These are phyloP conservation scores for Cavia porcellus DNA, from an alignment of 2,113 vertebrate genomes.

Conservation along the genomic window DNA sequence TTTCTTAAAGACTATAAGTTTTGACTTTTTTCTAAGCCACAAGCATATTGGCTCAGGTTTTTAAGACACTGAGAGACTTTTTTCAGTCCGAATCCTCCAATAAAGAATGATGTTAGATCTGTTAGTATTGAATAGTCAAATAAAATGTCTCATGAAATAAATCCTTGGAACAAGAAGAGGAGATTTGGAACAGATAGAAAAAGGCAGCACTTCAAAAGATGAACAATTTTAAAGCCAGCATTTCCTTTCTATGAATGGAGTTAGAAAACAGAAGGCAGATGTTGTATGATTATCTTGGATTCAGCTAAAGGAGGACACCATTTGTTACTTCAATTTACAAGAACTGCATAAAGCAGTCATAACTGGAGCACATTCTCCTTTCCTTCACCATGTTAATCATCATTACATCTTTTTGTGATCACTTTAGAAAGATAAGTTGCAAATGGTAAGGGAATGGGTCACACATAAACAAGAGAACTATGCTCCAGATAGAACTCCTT, in stretches of 20 bases:
- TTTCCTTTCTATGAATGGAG: neutral
- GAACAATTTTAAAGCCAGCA: conserved; percentile 16
- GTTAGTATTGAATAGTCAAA: neutral
- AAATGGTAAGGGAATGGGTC: conserved; percentile 18
- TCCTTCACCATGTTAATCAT: conserved; percentile 31
- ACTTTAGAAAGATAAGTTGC: conserved; percentile 27
- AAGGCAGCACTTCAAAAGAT: conserved; percentile 17
- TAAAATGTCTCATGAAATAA: neutral
- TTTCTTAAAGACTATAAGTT: neutral
- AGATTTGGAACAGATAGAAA: neutral
- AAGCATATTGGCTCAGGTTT: neutral
- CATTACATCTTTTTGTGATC: conserved; percentile 43
- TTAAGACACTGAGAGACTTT: neutral
- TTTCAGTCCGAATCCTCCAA: neutral
- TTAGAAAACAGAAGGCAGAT: conserved; percentile 36
- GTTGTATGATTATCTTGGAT: neutral
- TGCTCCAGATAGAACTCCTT: neutral
- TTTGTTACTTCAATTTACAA: conserved; percentile 61
- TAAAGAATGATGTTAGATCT: conserved; percentile 3
- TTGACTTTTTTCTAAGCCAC: neutral
- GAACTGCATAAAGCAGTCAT: neutral
- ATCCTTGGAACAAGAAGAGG: neutral
- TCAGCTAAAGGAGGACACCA: neutral
- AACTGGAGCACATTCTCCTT: conserved; percentile 29
- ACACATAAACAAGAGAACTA: neutral